Evolutionary conservation across 23 tunicate genomes (phyloP), one percentile per base, ranked within the genome.

Genomic region (Ascidia mentula): DNA sequence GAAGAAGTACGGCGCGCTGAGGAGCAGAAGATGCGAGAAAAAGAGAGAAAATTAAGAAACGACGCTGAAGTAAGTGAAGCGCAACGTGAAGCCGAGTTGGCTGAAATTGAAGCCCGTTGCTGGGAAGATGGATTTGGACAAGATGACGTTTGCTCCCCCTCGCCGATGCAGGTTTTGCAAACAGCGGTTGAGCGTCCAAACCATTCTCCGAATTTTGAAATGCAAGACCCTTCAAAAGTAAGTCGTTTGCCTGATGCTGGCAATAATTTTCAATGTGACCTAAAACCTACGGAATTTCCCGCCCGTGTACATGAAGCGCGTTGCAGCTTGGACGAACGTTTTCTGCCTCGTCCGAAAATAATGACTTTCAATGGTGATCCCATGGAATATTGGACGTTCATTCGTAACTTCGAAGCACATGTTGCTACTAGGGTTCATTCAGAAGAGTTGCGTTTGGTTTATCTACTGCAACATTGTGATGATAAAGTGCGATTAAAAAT

Each of bases 321-420:
- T 9, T 53, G 24, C 65, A 53, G 24, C 13, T 5, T 28, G 13
- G 75, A 71, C 8, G 75, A 71, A 6, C 39, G 38, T 35, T 71
- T 71, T 71, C 13, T 71, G 35, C 75, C 75, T 3, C 75, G 39
- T 34, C 75, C 75, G 35, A 36, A 34, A 31, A 71, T 71, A 34
- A 71, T 34, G 39, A 7, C 39, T 1, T 71, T 71, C 30, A 71
- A 71, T 71, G 75, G 75, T 9, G 75, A 71, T 35, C 75, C 75
- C 4, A 34, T 71, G 39, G 39, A 71, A 34, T 71, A 71, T 18
- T 71, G 75, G 75, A 34, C 39, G 8, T 71, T 71, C 13, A 18
- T 71, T 9, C 75, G 75, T 22, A 36, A 34, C 38, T 34, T 71
- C 8, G 75, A 71, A 36, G 38, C 75, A 36, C 75, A 71, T 18